Conservation (phyloP, 2,888 invertebrate species). For the Eupithecia exiguata region DNA sequence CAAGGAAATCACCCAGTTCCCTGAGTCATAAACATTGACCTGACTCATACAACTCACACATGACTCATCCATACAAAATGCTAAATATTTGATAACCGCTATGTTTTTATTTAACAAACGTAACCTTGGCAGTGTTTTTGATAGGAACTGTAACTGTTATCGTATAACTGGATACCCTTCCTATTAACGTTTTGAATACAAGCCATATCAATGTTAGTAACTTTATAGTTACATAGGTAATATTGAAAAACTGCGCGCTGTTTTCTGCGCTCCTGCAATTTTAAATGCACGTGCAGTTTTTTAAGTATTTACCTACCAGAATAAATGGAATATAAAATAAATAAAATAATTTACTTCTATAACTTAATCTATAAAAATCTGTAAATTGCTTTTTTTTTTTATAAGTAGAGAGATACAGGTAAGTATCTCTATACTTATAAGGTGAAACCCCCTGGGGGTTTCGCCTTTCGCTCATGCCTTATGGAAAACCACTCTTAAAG, state of each 20-base stretch:
- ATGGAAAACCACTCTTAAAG: too few relatives aligned
- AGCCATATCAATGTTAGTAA: neutral
- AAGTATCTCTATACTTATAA: too few relatives aligned
- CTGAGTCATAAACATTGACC: slow-evolving; percentile 41
- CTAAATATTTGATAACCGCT: slow-evolving; percentile 60
- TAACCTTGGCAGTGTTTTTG: slow-evolving; percentile 47
- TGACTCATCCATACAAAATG: slow-evolving; percentile 60
- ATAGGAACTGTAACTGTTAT: slow-evolving; percentile 4
- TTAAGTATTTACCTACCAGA: neutral
- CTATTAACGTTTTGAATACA: neutral
- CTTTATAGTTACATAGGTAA: too few relatives aligned
- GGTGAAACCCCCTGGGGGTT: too few relatives aligned
- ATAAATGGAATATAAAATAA: neutral
- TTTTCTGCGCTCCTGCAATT: too few relatives aligned
- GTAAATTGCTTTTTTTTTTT: too few relatives aligned
- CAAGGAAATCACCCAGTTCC: slow-evolving; percentile 37
- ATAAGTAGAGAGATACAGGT: too few relatives aligned
- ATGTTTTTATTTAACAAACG: slow-evolving; percentile 48
- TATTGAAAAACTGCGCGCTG: too few relatives aligned
- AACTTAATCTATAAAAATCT: too few relatives aligned
- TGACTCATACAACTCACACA: slow-evolving; percentile 42
- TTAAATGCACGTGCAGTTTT: too few relatives aligned
- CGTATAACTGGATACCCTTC: neutral
- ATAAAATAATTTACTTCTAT: too few relatives aligned
- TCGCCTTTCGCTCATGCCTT: too few relatives aligned